Base-by-base conservation (phyloP, 2,888 invertebrate genomes). In the Falcaria lacertinaria region DNA sequence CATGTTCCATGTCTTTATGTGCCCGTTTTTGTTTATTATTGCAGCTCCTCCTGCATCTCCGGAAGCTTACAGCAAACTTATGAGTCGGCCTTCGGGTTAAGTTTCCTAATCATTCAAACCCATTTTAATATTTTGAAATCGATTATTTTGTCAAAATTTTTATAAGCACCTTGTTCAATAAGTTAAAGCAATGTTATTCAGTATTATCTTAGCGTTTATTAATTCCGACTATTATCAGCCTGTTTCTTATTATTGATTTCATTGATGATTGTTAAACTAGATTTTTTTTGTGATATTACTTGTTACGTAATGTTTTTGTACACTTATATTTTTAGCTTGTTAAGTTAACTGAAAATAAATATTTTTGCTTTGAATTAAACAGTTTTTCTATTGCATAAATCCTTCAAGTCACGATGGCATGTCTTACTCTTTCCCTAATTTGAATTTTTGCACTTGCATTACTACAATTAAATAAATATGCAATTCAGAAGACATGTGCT, bases 41-140 rank as follows among this genome's bases (percentile, higher is more conserved):
- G 28, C 28, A 28, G 28, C 11, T n/a, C n/a, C n/a, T n/a, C n/a
- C n/a, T n/a, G n/a, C 3, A 11, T 11, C 28, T 11, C 11, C 3
- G 28, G 28, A 11, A 11, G 28, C 28, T 28, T 7, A 1, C 11
- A 28, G 28, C 28, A 19, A 4, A 6, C 6, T 6, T 4, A 19
- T 19, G 5, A 19, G 6, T 19, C 19, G 3, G 19, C 6, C 19
- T 19, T 19, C 67, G 73, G 72, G 43, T 53, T 34, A 40, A n/a
- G n/a, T n/a, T n/a, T n/a, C 41, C 1, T 19, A 19, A 4, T 3
- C 19, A 19, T 19, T 19, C 19, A 0, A 1, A 6, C 6, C 3
- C 19, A 19, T 19, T n/a, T n/a, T n/a, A n/a, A n/a, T n/a, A n/a
- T n/a, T n/a, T n/a, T n/a, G n/a, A n/a, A n/a, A n/a, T n/a, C n/a